A percentile compares a stretch with the other conserved stretches of the same genome.
phyloP scores from a whole-genome alignment of 2,113 vertebrate genomes.

The Podarcis raffonei region DNA sequence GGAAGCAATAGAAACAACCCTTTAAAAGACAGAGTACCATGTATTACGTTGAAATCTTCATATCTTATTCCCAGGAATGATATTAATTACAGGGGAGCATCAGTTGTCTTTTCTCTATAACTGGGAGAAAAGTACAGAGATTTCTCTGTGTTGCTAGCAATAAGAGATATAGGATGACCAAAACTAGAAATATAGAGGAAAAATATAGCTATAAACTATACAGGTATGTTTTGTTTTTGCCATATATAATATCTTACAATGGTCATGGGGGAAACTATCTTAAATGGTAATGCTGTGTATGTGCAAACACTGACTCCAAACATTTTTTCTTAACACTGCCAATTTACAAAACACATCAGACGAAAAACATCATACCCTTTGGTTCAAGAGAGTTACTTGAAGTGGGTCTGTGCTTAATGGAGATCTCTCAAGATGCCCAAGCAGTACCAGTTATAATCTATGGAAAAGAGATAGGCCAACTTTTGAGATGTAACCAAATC shows the following conservation, averaged over 20 bases:
- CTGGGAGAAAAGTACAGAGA: slow-evolving; percentile 39
- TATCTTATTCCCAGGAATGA: slow-evolving; percentile 58
- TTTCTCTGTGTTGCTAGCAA: slow-evolving; percentile 39
- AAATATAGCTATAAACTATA: slow-evolving; percentile 42
- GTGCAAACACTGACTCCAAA: slow-evolving; percentile 1
- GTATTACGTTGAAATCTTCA: slow-evolving; percentile 55
- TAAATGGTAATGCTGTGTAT: slow-evolving; percentile 6
- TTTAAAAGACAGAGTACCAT: slow-evolving; percentile 59
- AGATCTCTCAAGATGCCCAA: no score
- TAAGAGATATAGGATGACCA: slow-evolving; percentile 38
- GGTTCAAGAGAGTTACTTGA: no score
- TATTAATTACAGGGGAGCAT: slow-evolving; percentile 44
- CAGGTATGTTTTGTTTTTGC: no score
- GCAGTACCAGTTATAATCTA: neutral
- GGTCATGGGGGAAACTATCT: neutral
- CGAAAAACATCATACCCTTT: no score
- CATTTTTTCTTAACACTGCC: no score
- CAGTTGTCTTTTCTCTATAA: slow-evolving; percentile 43
- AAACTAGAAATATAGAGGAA: slow-evolving; percentile 43
- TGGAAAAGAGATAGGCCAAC: neutral
- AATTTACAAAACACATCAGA: no score
- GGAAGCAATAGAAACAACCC: slow-evolving; percentile 64
- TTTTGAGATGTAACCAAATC: neutral
- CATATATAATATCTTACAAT: neutral
- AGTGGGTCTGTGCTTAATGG: no score